A percentile compares a stretch with the other conserved stretches of the same genome.
Conservation (phyloP, 1,140 invertebrate genomes). For the Nephotettix cincticeps region DNA sequence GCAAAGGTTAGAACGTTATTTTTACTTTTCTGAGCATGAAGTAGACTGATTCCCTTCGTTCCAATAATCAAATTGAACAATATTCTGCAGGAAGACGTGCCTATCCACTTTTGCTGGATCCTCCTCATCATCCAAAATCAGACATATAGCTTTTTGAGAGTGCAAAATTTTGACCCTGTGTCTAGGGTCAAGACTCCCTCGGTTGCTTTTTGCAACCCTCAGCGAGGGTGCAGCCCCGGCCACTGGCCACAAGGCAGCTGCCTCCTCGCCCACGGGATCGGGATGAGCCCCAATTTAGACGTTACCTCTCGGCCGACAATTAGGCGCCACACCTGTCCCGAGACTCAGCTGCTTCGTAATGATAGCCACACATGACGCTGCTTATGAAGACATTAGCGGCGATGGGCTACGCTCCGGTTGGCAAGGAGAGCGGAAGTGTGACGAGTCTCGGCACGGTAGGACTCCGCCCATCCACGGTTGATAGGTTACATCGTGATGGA, state of each 20-base stretch:
- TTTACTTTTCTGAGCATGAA: too few relatives aligned
- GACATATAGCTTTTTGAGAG: too few relatives aligned
- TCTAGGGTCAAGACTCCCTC: too few relatives aligned
- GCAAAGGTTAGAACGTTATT: too few relatives aligned
- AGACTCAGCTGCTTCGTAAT: background rate
- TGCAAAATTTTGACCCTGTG: too few relatives aligned
- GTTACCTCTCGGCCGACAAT: background rate
- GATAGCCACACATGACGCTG: conserved; percentile 15
- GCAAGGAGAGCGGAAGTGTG: background rate
- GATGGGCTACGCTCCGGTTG: background rate
- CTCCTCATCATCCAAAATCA: too few relatives aligned
- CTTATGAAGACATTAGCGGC: conserved; percentile 16
- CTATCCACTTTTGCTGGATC: too few relatives aligned
- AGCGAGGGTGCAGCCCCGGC: background rate
- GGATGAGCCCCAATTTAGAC: conserved; percentile 9
- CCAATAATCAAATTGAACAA: too few relatives aligned
- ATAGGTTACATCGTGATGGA: too few relatives aligned
- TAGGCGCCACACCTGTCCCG: background rate
- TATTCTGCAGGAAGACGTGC: too few relatives aligned
- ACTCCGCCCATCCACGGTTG: too few relatives aligned
- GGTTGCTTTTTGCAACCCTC: background rate
- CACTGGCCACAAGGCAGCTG: background rate
- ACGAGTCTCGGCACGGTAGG: background rate
- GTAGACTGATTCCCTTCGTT: too few relatives aligned
- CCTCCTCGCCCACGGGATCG: background rate